Evolutionary conservation across 2,113 vertebrate species (phyloP).

Genomic region (Cyphomyrus discorhynchus): DNA sequence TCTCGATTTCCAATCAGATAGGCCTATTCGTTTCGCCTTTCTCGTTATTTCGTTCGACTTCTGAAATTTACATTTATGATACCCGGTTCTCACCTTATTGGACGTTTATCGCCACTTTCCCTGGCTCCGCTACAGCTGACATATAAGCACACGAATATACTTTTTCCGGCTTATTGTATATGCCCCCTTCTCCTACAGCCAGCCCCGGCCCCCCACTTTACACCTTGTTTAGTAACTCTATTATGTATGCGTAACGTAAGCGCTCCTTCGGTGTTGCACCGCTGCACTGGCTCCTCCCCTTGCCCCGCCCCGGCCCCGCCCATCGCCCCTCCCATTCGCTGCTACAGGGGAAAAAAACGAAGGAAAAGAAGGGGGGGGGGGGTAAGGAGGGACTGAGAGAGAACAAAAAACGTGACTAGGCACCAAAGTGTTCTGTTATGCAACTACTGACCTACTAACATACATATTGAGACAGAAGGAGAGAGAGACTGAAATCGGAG

Average conservation of each 20-base stretch:
- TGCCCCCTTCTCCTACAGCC: slow-evolving; percentile 15
- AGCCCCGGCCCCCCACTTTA: not conserved
- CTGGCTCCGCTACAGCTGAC: not conserved
- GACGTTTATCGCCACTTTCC: not conserved
- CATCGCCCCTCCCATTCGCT: not conserved
- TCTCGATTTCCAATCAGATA: not conserved
- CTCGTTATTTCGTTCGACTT: not conserved
- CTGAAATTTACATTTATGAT: not conserved
- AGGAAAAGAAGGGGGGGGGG: slow-evolving; percentile 23
- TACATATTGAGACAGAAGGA: slow-evolving; percentile 57
- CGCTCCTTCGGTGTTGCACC: slow-evolving; percentile 33
- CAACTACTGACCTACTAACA: slow-evolving; percentile 78
- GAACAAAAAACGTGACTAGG: slow-evolving; percentile 64
- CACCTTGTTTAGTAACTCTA: slow-evolving; percentile 37
- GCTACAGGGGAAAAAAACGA: slow-evolving; percentile 36
- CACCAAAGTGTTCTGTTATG: slow-evolving; percentile 69
- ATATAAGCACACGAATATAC: not conserved
- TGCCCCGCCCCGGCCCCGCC: slow-evolving; percentile 29
- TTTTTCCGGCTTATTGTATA: slow-evolving; percentile 5
- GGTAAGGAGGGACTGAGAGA: slow-evolving; percentile 32
- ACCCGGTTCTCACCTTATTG: not conserved
- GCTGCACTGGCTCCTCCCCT: slow-evolving; percentile 32
- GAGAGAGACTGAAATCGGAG: slow-evolving; percentile 48
- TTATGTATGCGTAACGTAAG: slow-evolving; percentile 38
- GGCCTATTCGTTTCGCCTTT: not conserved